Percentiles rank a stretch among this genome's conserved stretches.
Evolutionary conservation across 1,140 invertebrate species (phyloP).

Genomic region (Anastatus disparis): DNA sequence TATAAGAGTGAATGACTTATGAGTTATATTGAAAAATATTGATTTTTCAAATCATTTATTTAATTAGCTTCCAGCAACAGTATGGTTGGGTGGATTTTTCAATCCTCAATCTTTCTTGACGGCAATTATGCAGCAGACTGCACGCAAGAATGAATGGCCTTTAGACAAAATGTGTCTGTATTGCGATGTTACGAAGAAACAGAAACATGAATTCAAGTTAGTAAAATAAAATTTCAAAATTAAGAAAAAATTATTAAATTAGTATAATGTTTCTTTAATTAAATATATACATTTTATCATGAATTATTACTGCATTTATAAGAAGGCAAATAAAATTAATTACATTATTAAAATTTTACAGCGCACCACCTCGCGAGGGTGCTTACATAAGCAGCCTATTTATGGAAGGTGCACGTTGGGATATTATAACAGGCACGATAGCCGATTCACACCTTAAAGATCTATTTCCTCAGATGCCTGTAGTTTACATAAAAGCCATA

Average conservation of each 20-base stretch:
- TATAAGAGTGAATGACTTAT: too few species aligned
- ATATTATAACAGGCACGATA: slow-evolving; percentile 79
- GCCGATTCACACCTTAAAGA: slow-evolving; percentile 89
- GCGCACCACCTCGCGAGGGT: slow-evolving; percentile 86
- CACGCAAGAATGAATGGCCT: slow-evolving; percentile 94
- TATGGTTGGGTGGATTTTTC: slow-evolving; percentile 95
- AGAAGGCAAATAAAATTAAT: too few species aligned
- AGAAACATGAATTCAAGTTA: slow-evolving; percentile 84
- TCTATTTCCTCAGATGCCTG: slow-evolving; percentile 88
- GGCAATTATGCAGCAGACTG: slow-evolving; percentile 97
- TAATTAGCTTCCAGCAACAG: slow-evolving; percentile 78
- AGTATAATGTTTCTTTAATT: neutral
- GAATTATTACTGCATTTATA: too few species aligned
- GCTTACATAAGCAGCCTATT: slow-evolving; percentile 90
- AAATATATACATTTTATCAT: too few species aligned
- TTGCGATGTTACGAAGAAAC: slow-evolving; percentile 94
- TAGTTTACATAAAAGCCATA: slow-evolving; percentile 89
- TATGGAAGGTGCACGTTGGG: slow-evolving; percentile 96
- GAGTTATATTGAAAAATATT: too few species aligned
- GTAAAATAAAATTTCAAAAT: too few species aligned
- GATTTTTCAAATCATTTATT: too few species aligned
- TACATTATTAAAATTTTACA: slow-evolving; percentile 49
- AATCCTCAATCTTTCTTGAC: slow-evolving; percentile 97
- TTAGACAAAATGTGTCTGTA: slow-evolving; percentile 95
- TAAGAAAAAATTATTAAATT: neutral